These are phyloP conservation scores for Drosophila varians DNA, from an alignment of 1,140 invertebrate genomes.

Conservation along the genomic window DNA sequence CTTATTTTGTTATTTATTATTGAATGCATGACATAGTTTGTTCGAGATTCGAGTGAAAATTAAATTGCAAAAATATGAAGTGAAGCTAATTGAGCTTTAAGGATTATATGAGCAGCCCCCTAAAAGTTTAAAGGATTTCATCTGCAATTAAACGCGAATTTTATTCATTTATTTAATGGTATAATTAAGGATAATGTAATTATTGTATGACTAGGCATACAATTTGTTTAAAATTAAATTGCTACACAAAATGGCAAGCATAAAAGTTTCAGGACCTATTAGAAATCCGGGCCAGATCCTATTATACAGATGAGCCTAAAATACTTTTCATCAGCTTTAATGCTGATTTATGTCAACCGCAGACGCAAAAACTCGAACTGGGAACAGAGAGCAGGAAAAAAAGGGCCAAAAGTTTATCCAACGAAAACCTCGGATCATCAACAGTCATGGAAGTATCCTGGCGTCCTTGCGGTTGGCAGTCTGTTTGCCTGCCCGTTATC, in stretches of 20 bases:
- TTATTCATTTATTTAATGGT: neutral
- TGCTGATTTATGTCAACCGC: constrained; percentile 76
- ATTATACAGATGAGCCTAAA: constrained; percentile 38
- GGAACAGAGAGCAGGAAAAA: too few relatives aligned
- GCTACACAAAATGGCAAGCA: neutral
- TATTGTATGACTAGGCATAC: neutral
- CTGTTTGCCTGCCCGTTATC: constrained; percentile 31
- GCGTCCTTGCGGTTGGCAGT: constrained; percentile 19
- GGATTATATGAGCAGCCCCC: neutral
- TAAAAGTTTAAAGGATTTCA: neutral
- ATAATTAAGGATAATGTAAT: neutral
- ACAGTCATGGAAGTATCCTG: constrained; percentile 39
- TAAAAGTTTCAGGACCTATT: constrained; percentile 20
- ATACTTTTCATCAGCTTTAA: constrained; percentile 71
- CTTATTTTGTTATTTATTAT: constrained; percentile 24
- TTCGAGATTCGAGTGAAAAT: constrained; percentile 24
- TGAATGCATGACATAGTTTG: constrained; percentile 16
- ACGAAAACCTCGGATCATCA: constrained; percentile 50
- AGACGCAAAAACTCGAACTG: constrained; percentile 21
- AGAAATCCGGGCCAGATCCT: constrained; percentile 14
- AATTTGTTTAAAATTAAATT: constrained; percentile 17
- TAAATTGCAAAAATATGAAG: constrained; percentile 8
- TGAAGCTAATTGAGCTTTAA: constrained; percentile 4
- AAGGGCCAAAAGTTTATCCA: constrained; percentile 66
- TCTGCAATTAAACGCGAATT: neutral